These are phyloP conservation scores for Microtus montanus DNA, from an alignment of 2,113 vertebrate species.

Conservation along the genomic window DNA sequence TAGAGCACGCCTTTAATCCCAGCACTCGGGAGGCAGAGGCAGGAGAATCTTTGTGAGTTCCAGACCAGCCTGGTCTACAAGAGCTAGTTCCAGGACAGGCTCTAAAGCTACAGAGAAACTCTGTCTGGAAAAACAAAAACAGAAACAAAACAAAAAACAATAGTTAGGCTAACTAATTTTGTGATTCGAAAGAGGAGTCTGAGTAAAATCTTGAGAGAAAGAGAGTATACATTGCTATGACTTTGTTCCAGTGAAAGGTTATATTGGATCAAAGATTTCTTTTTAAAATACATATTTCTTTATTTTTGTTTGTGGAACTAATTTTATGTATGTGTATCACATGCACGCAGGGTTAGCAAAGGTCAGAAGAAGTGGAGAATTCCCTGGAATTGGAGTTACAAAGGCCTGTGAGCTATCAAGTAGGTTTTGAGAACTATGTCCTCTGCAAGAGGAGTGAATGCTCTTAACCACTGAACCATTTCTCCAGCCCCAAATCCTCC, in stretches of 20 bases:
- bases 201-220: not conserved
- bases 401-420: not conserved
- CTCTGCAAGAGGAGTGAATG: not conserved
- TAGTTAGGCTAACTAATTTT: not conserved
- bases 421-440: too few species aligned
- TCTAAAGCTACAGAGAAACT: too few species aligned
- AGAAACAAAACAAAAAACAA: too few species aligned
- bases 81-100: too few species aligned
- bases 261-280: not conserved
- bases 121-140: too few species aligned
- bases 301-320: rapidly evolving
- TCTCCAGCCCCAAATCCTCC: not conserved
- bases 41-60: too few species aligned
- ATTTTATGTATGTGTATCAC: not conserved
- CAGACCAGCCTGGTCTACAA: too few species aligned
- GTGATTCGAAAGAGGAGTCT: not conserved
- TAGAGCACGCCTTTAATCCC: too few species aligned
- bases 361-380: not conserved
- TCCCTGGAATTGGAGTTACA: not conserved
- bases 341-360: too few species aligned
- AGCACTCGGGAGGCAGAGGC: too few species aligned
- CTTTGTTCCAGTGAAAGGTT: not conserved
- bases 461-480: not conserved
- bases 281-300: not conserved
- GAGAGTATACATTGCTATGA: too few species aligned